These are phyloP conservation scores for Anas georgica DNA, from an alignment of 2,797 vertebrate genomes.

Conservation along the genomic window DNA sequence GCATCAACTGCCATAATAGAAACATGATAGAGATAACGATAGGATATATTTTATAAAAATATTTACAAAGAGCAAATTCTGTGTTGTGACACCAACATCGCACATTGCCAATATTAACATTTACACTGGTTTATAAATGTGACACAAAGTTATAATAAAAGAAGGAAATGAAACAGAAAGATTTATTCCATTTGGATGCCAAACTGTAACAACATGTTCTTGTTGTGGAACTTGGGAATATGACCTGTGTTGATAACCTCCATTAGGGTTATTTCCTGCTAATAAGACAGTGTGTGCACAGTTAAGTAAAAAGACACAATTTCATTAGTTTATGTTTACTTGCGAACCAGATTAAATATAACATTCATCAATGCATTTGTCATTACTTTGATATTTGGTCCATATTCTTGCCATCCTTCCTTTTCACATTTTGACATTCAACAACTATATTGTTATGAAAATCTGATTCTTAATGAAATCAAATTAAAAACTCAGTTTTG, in stretches of 20 bases:
- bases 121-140: constrained; percentile 12
- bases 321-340: constrained; percentile 18
- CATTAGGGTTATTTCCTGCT: constrained; percentile 48
- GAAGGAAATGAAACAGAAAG: constrained; percentile 40
- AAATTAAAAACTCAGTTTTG: background rate
- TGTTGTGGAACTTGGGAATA: constrained; percentile 54
- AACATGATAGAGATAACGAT: constrained; percentile 16
- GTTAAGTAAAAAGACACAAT: constrained; percentile 9
- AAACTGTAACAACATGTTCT: constrained; percentile 63
- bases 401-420: background rate
- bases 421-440: background rate
- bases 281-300: constrained; percentile 4
- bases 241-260: constrained; percentile 37
- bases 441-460: background rate
- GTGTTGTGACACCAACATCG: background rate
- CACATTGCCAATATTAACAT: constrained; percentile 64
- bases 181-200: constrained; percentile 44
- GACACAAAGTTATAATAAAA: constrained; percentile 29
- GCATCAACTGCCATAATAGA: background rate
- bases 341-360: background rate
- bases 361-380: background rate
- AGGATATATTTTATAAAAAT: constrained; percentile 40
- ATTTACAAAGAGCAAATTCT: constrained; percentile 33
- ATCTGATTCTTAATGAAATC: background rate
- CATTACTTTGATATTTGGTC: background rate